Evolutionary conservation across 2,888 invertebrate genomes (phyloP).

Genomic region (Luperina nickerlii): DNA sequence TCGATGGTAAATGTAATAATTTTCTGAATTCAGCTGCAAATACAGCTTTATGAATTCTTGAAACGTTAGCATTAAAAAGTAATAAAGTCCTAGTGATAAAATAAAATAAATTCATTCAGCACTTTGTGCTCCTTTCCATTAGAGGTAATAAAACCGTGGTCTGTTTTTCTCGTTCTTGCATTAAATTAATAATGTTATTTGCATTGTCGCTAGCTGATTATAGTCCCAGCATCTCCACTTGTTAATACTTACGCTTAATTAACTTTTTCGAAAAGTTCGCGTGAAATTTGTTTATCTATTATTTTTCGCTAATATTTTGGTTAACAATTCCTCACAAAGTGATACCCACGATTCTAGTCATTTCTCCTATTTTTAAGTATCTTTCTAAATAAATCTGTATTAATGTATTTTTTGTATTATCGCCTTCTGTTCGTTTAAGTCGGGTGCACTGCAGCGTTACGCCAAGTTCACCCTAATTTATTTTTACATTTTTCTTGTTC

Average conservation of each 20-base stretch:
- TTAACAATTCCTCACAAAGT: constrained; percentile 45
- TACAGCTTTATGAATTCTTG: constrained; percentile 22
- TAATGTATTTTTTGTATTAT: constrained; percentile 21
- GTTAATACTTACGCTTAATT: constrained; percentile 8
- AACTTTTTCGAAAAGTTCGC: constrained; percentile 21
- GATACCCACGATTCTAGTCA: constrained; percentile 70
- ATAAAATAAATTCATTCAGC: constrained; percentile 12
- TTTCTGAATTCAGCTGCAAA: constrained; percentile 28
- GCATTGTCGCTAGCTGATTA: not conserved
- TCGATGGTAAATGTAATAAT: constrained; percentile 19
- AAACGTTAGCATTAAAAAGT: constrained; percentile 15
- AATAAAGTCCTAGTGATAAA: constrained; percentile 4
- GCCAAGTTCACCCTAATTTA: constrained; percentile 8
- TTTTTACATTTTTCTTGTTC: constrained; percentile 4
- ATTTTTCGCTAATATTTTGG: constrained; percentile 19
- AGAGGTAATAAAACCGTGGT: not conserved
- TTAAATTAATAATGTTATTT: constrained; percentile 12
- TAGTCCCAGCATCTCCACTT: constrained; percentile 23
- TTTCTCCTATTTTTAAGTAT: constrained; percentile 54
- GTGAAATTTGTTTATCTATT: constrained; percentile 17
- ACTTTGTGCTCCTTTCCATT: constrained; percentile 15
- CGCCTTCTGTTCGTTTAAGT: constrained; percentile 13
- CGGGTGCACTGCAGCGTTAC: constrained; percentile 9
- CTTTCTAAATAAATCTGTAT: constrained; percentile 22
- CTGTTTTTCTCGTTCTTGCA: not conserved